phyloP scores from a whole-genome alignment of 2,888 invertebrate species.

The Pandemis heparana region DNA sequence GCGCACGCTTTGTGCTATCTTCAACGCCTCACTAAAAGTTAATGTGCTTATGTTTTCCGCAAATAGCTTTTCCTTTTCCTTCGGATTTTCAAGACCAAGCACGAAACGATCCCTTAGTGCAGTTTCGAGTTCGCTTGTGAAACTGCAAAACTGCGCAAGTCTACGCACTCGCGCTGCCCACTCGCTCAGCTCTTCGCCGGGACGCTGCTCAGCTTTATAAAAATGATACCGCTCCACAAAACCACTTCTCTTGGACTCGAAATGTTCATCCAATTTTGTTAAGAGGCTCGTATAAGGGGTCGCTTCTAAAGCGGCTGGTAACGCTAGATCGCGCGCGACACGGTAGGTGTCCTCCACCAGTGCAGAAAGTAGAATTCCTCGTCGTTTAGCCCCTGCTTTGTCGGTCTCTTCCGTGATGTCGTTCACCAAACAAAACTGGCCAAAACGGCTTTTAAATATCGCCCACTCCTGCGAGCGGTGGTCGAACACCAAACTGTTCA shows the following conservation, averaged over 20 bases:
- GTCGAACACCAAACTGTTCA: constrained; percentile 16
- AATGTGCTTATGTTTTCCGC: constrained; percentile 34
- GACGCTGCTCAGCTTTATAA: constrained; percentile 45
- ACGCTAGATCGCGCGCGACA: constrained; percentile 23
- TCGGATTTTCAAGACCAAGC: constrained; percentile 43
- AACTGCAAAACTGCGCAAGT: constrained; percentile 39
- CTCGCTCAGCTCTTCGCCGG: constrained; percentile 45
- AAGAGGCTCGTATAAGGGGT: constrained; percentile 18
- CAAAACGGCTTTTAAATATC: constrained; percentile 15
- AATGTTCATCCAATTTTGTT: constrained; percentile 40
- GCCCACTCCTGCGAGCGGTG: constrained; percentile 21
- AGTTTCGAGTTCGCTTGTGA: constrained; percentile 35
- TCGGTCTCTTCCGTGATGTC: constrained; percentile 31
- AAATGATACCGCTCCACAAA: constrained; percentile 41
- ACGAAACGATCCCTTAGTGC: constrained; percentile 46
- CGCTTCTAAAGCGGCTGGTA: constrained; percentile 22
- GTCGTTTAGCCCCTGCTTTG: constrained; percentile 21
- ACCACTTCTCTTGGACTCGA: constrained; percentile 37
- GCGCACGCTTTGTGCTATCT: constrained; percentile 44
- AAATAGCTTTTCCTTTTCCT: constrained; percentile 46
- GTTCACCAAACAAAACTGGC: constrained; percentile 30
- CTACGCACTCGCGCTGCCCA: constrained; percentile 46
- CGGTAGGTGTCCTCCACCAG: constrained; percentile 40
- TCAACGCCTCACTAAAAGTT: constrained; percentile 43
- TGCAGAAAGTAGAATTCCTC: constrained; percentile 6